Percentiles rank a stretch among this genome's conserved stretches.
Conservation (phyloP, 1,140 invertebrate species). For the Conus betulinus region DNA sequence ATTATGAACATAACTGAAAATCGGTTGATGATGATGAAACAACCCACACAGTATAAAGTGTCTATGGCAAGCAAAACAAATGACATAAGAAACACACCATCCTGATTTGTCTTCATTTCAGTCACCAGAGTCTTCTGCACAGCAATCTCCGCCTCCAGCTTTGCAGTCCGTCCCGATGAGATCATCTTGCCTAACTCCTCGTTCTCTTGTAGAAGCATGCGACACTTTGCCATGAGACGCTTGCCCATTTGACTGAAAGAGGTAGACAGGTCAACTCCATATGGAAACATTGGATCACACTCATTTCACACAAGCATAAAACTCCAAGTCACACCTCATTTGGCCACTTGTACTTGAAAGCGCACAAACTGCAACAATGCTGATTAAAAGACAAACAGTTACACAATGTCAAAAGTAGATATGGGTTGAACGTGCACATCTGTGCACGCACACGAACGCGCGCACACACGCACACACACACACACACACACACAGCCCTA, state of each 20-base stretch:
- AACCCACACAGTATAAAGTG: neutral
- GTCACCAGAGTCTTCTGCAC: slow-evolving; percentile 96
- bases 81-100: slow-evolving; percentile 81
- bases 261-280: slow-evolving; percentile 25
- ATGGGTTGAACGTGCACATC: no score
- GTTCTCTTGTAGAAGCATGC: slow-evolving; percentile 97
- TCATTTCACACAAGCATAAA: neutral
- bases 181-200: slow-evolving; percentile 98
- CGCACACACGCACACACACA: no score
- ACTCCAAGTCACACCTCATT: neutral
- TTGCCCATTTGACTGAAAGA: slow-evolving; percentile 89
- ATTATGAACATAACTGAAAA: no score
- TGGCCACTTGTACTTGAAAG: neutral
- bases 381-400: no score
- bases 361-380: no score
- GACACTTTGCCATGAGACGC: slow-evolving; percentile 97
- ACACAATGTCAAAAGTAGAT: no score
- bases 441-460: no score
- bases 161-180: slow-evolving; percentile 94
- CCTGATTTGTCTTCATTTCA: slow-evolving; percentile 97
- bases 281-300: neutral
- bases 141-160: slow-evolving; percentile 95
- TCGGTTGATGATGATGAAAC: no score
- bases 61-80: neutral
- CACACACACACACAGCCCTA: no score